Base-by-base conservation (phyloP, 2,888 invertebrate species). In the Acrobasis repandana region DNA sequence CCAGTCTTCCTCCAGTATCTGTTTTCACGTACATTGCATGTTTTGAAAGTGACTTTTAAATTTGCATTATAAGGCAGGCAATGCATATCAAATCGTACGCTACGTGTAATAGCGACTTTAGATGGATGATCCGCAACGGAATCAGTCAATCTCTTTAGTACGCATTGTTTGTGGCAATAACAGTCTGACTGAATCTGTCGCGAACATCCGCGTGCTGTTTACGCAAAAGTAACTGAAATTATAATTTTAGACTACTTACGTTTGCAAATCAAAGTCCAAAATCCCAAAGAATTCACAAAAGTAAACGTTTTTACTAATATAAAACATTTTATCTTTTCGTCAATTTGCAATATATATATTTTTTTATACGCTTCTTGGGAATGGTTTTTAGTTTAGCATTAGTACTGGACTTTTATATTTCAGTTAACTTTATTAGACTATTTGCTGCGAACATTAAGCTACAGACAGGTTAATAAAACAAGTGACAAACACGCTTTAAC, bases 401-500 rank as follows among this genome's bases (percentile, higher is more conserved):
- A 11, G n/a, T 43, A 43, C 43, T 43, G 43, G 43, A 43, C 14
- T 20, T 6, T 14, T n/a, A 38, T 11, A 43, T 4, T 33, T 33
- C 54, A 54, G 11, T 34, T 16, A 36, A 51, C 15, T 33, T 52
- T 36, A 20, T 16, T 38, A 43, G 11, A 54, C 43, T 11, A 36
- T 16, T 54, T 34, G 2, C 6, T 52, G n/a, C 52, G 34, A 6
- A 34, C 38, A 10, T 33, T 2, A 38, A 38, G 38, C 38, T 38
- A 64, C 61, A 20, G 50, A 18, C 50, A 54, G 64, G 60, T 63
- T 67, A 63, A 58, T 61, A 66, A 70, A 60, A 63, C 67, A 72
- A 68, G 69, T 72, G 72, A 76, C 73, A 68, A 76, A 74, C 56
- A 70, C 79, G 81, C 88, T 88, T 88, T 77, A 71, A 69, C 71